These are phyloP conservation scores for Ctenoplectra terminalis DNA, from an alignment of 1,140 invertebrate species.

Conservation along the genomic window DNA sequence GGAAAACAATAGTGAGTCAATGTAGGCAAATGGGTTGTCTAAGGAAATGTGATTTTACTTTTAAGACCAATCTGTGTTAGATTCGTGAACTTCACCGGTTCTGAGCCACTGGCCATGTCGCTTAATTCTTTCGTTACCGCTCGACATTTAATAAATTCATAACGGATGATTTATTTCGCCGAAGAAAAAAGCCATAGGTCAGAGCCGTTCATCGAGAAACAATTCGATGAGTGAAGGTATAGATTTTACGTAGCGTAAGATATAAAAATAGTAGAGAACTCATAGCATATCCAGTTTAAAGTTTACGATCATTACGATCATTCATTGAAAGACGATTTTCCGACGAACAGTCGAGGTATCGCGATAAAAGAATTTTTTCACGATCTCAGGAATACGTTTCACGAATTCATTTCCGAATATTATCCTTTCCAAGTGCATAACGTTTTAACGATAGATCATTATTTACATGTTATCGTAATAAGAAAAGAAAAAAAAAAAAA, in stretches of 20 bases:
- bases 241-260: conserved; percentile 14
- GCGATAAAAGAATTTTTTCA: conserved; percentile 11
- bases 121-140: conserved; percentile 44
- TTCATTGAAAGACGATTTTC: background rate
- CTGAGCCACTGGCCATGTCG: conserved; percentile 57
- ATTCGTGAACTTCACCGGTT: conserved; percentile 38
- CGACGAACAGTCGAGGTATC: conserved; percentile 9
- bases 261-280: background rate
- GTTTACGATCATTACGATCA: conserved; percentile 7
- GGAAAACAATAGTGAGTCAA: background rate
- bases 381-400: conserved; percentile 41
- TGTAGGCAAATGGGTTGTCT: conserved; percentile 50
- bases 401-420: conserved; percentile 8
- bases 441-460: background rate
- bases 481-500: too few relatives aligned
- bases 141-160: conserved; percentile 10
- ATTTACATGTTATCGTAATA: background rate
- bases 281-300: conserved; percentile 3
- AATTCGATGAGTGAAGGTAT: background rate
- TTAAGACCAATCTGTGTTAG: conserved; percentile 64
- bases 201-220: conserved; percentile 13
- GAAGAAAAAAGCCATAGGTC: background rate
- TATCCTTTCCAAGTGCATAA: background rate
- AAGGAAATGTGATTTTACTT: conserved; percentile 64
- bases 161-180: background rate